Evolutionary conservation across 1,140 invertebrate species (phyloP).

Genomic region (Euura saliciscinereae): DNA sequence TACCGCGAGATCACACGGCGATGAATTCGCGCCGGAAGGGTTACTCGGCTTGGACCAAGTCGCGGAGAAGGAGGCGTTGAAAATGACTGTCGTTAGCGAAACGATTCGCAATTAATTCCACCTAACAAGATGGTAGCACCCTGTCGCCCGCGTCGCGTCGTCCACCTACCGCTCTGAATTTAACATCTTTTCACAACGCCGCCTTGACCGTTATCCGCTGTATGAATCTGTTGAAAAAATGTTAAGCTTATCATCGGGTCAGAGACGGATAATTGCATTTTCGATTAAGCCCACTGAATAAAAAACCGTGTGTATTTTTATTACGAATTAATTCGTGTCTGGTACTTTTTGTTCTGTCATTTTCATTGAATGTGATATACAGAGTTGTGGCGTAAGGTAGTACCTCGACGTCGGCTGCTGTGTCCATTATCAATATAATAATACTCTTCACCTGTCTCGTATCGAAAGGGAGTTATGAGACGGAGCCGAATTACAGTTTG

Average conservation of each 20-base stretch:
- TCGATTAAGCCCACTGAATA: no score
- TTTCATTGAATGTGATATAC: no score
- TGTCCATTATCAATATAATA: constrained; percentile 6
- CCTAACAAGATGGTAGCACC: constrained; percentile 31
- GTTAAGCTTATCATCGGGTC: no score
- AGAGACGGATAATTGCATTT: no score
- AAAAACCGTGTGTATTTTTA: no score
- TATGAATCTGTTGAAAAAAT: no score
- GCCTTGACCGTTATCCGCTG: not conserved
- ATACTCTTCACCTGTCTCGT: not conserved
- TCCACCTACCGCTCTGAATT: not conserved
- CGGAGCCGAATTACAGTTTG: not conserved
- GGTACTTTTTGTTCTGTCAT: no score
- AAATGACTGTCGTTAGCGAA: constrained; percentile 38
- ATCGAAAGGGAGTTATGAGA: constrained; percentile 1
- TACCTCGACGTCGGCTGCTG: not conserved
- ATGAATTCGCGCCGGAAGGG: not conserved
- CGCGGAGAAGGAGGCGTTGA: constrained; percentile 34
- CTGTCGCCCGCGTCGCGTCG: not conserved
- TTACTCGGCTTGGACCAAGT: not conserved
- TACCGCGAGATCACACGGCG: constrained; percentile 2
- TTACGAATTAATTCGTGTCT: no score
- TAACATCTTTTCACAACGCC: not conserved
- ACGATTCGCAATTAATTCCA: constrained; percentile 37
- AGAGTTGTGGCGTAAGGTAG: no score